phyloP scores from a whole-genome alignment of 2,113 vertebrate genomes.

The Myxocyprinus asiaticus region DNA sequence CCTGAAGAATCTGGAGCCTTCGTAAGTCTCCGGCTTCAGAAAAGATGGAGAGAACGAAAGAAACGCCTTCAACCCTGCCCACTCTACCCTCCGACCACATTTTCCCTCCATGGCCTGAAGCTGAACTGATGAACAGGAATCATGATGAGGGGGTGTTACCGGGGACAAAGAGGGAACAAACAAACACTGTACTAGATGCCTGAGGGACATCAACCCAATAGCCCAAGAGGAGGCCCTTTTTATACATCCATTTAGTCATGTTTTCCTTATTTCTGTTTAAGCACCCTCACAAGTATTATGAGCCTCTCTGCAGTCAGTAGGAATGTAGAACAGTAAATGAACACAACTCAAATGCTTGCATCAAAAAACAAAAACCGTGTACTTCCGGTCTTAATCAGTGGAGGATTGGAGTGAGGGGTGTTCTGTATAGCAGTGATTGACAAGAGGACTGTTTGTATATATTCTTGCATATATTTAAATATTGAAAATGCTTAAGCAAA shows the following conservation, averaged over 20 bases:
- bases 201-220: constrained; percentile 43
- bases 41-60: constrained; percentile 51
- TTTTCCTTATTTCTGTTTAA: constrained; percentile 37
- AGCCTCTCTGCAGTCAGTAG: constrained; percentile 11
- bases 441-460: constrained; percentile 68
- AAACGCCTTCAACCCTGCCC: constrained; percentile 32
- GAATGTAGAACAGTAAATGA: constrained; percentile 1
- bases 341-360: too few relatives aligned
- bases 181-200: constrained; percentile 26
- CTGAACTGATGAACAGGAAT: constrained; percentile 37
- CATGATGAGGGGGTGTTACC: constrained; percentile 37
- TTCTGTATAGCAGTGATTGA: constrained; percentile 52
- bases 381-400: constrained; percentile 21
- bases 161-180: constrained; percentile 33
- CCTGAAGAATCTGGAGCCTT: constrained; percentile 84
- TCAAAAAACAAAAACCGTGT: too few relatives aligned
- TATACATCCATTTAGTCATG: constrained; percentile 40
- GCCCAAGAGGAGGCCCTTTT: constrained; percentile 28
- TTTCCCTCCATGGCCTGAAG: constrained; percentile 47
- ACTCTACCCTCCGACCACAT: constrained; percentile 57
- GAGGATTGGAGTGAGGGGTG: constrained; percentile 29
- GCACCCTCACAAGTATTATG: constrained; percentile 6
- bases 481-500: constrained; percentile 60
- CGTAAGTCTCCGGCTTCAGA: constrained; percentile 70
- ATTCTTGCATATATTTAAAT: constrained; percentile 68